Evolutionary conservation across 2,888 invertebrate species (phyloP), one percentile per base, ranked within the genome.

Genomic region (Neoscelio sp.): DNA sequence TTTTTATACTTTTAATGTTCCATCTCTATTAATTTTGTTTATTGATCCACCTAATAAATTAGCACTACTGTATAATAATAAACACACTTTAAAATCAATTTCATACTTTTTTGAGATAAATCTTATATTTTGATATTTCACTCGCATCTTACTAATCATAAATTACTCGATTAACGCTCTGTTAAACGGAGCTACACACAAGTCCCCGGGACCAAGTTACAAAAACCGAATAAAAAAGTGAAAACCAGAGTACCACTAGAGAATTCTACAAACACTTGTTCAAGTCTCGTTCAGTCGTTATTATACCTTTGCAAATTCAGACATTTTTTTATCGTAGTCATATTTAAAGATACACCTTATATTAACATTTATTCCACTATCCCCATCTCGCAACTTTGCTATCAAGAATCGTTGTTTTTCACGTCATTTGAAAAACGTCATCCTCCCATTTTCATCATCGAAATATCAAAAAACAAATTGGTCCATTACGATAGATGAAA

Each of bases 221-320:
- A 33, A 56, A 46, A 44, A 33, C 46, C n/a, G 2, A 48, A 62
- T 62, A 60, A 15, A 48, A 62, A 62, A 62, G 48, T 48, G 26
- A 44, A 58, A 54, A 46, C 46, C 46, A 68, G 56, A 68, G 46
- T 46, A 65, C 68, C 46, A 68, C 18, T 71, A 48, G 35, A 54
- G 65, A 20, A 30, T 28, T 8, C 58, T 62, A 62, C 17, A 62
- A 35, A 30, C 20, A n/a, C 33, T 54, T 33, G n/a, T 56, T 54
- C 35, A 35, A n/a, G 10, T 20, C 30, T 48, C 48, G 10, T 48
- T 62, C 62, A 48, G 46, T 60, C 46, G 23, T 60, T n/a, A n/a
- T 60, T 46, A 20, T 60, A 33, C 33, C 33, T 28, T 20, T 44
- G 30, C 44, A 20, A 46, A 60, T 46, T 44, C 13, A 44, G 15